Evolutionary conservation across 1,140 invertebrate species (phyloP).

Genomic region (Stegodyphus dumicola): DNA sequence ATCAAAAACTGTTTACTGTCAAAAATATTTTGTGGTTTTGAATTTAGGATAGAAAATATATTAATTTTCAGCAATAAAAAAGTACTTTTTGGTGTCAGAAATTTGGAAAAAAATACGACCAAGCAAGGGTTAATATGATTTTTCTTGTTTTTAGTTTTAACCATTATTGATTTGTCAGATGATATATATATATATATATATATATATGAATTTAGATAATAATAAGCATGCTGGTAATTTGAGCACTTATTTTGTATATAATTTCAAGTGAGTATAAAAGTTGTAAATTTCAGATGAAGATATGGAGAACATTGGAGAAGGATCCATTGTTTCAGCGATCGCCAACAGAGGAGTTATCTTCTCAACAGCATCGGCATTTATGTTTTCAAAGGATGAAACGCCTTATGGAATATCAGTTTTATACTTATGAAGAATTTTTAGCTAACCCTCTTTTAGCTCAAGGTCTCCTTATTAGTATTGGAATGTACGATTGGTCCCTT

Average conservation of each 20-base stretch:
- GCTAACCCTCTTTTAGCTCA: constrained; percentile 68
- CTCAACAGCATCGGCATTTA: constrained; percentile 78
- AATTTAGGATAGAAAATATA: too few species aligned
- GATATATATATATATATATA: too few species aligned
- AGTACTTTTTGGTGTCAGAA: too few species aligned
- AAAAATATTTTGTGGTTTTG: too few species aligned
- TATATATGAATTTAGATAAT: too few species aligned
- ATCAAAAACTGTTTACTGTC: too few species aligned
- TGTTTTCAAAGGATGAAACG: constrained; percentile 75
- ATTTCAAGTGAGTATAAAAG: neutral
- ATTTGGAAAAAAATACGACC: too few species aligned
- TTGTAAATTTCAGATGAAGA: constrained; percentile 75
- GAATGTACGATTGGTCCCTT: constrained; percentile 78
- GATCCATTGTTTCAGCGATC: constrained; percentile 81
- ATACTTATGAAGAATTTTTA: constrained; percentile 73
- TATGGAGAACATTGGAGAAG: constrained; percentile 82
- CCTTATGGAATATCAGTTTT: constrained; percentile 75
- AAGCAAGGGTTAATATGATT: too few species aligned
- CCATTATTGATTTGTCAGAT: too few species aligned
- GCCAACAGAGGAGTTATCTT: constrained; percentile 71
- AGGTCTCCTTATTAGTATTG: constrained; percentile 70
- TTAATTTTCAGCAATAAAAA: too few species aligned
- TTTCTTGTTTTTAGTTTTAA: too few species aligned
- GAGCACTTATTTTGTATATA: neutral
- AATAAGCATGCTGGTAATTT: too few species aligned